Percentiles rank a stretch among this genome's conserved stretches.
Conservation (phyloP, 2,888 invertebrate species). For the Shargacucullia verbasci region DNA sequence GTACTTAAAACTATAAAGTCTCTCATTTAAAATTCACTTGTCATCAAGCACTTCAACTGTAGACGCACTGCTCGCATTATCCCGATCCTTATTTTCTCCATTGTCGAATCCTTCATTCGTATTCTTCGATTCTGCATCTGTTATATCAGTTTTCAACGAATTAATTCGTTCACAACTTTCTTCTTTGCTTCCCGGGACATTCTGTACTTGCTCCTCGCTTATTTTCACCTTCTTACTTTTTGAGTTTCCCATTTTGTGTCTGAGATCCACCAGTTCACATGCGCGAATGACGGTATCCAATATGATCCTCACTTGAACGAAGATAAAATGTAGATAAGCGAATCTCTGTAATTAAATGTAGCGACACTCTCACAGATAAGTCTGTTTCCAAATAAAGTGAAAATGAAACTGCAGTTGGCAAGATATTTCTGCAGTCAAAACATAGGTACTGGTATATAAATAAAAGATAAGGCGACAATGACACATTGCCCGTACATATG, state of each 20-base stretch:
- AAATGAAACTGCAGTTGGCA: conserved; percentile 77
- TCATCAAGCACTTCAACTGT: conserved; percentile 85
- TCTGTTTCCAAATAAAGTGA: conserved; percentile 71
- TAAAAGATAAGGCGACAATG: conserved; percentile 82
- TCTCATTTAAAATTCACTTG: conserved; percentile 67
- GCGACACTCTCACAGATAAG: conserved; percentile 68
- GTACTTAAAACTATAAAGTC: conserved; percentile 22
- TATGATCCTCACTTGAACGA: conserved; percentile 45
- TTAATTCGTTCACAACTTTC: conserved; percentile 76
- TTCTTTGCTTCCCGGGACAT: conserved; percentile 62
- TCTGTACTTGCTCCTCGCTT: conserved; percentile 68
- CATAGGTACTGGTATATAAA: conserved; percentile 74
- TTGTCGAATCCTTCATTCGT: conserved; percentile 57
- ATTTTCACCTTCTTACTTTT: conserved; percentile 85
- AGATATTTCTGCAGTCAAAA: conserved; percentile 71
- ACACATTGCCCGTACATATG: conserved; percentile 79
- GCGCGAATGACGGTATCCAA: conserved; percentile 55
- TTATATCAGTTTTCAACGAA: conserved; percentile 74
- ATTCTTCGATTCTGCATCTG: conserved; percentile 57
- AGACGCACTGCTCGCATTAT: conserved; percentile 84
- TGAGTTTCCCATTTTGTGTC: conserved; percentile 80
- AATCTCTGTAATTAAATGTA: conserved; percentile 69
- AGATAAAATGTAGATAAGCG: conserved; percentile 66
- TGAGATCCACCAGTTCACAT: conserved; percentile 57
- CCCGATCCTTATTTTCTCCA: conserved; percentile 71